These are phyloP conservation scores for Bettongia penicillata DNA, from an alignment of 2,113 vertebrate species.

Conservation along the genomic window DNA sequence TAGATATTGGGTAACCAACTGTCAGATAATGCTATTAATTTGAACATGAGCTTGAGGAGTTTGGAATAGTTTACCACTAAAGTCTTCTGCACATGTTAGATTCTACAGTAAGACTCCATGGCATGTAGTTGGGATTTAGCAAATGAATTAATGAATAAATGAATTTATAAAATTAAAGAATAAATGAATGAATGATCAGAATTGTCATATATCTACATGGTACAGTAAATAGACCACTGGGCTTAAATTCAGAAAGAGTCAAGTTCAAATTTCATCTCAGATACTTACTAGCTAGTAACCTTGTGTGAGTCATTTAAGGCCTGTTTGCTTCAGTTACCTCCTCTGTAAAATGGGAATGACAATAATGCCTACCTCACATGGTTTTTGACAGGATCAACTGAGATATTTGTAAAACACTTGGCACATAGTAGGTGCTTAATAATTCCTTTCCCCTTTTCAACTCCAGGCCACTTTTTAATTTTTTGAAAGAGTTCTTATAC, in stretches of 20 bases:
- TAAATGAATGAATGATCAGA: neutral
- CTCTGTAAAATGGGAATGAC: neutral
- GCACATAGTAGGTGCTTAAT: neutral
- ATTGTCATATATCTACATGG: too few species aligned
- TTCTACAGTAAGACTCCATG: neutral
- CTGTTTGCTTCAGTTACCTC: neutral
- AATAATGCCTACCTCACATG: neutral
- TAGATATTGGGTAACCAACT: neutral
- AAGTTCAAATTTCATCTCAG: neutral
- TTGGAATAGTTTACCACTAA: neutral
- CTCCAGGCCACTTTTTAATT: constrained; percentile 89
- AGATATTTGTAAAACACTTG: neutral
- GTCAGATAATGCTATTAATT: neutral
- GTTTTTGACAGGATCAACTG: neutral
- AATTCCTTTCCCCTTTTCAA: constrained; percentile 46
- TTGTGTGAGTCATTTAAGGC: neutral
- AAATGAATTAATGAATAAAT: neutral
- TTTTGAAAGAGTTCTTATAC: constrained; percentile 91
- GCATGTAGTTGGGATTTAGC: neutral
- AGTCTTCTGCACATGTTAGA: neutral
- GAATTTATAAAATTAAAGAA: neutral
- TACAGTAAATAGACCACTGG: neutral
- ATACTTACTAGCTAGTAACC: neutral
- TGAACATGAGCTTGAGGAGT: neutral
- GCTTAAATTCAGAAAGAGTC: neutral